phyloP scores from a whole-genome alignment of 2,113 vertebrate species.

The Psettodes erumei region DNA sequence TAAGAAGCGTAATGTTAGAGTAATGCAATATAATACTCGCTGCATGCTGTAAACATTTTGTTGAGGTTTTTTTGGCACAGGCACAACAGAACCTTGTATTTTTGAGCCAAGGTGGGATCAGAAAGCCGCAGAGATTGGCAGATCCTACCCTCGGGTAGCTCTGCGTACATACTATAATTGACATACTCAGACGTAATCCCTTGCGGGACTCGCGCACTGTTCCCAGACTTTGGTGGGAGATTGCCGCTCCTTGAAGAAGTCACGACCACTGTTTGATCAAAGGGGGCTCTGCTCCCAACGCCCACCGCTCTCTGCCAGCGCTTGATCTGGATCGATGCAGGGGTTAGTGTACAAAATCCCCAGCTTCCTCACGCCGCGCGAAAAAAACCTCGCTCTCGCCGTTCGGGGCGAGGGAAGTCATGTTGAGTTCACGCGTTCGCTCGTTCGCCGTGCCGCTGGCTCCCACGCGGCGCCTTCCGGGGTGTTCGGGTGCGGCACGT shows the following conservation, averaged over 20 bases:
- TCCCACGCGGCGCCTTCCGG: neutral
- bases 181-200: constrained; percentile 73
- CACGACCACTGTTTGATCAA: constrained; percentile 81
- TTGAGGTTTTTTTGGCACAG: constrained; percentile 13
- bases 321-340: constrained; percentile 78
- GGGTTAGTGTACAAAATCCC: constrained; percentile 77
- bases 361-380: constrained; percentile 62
- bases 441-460: no score
- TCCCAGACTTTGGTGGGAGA: constrained; percentile 75
- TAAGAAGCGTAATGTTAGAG: neutral
- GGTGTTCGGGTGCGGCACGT: constrained; percentile 6
- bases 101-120: constrained; percentile 44
- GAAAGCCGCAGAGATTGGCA: constrained; percentile 51
- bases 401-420: constrained; percentile 68
- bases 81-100: constrained; percentile 32
- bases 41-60: constrained; percentile 8
- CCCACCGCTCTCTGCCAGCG: constrained; percentile 75
- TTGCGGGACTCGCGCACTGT: constrained; percentile 65
- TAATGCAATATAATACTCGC: neutral
- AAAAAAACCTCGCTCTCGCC: constrained; percentile 56
- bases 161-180: constrained; percentile 73
- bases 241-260: constrained; percentile 76
- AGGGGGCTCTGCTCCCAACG: constrained; percentile 72
- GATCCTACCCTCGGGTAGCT: constrained; percentile 59
- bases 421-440: constrained; percentile 69